Evolutionary conservation across 1,140 invertebrate species (phyloP).

Genomic region (Drosophila kanapiae): DNA sequence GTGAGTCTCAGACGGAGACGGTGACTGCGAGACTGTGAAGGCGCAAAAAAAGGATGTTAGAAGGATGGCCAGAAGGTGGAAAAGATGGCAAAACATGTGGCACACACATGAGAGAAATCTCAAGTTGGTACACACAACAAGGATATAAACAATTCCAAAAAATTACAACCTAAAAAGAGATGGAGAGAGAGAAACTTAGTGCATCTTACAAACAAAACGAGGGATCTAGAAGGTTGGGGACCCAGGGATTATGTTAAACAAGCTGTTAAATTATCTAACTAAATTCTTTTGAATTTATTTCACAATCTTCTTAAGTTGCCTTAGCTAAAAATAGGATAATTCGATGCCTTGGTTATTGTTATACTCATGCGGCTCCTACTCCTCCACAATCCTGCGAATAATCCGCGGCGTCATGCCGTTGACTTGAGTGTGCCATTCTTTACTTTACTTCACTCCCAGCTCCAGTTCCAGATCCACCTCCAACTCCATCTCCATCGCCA

Average conservation of each 20-base stretch:
- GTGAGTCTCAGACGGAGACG: background rate
- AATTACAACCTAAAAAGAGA: background rate
- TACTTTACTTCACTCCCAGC: constrained; percentile 39
- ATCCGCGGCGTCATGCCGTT: constrained; percentile 22
- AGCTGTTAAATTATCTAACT: background rate
- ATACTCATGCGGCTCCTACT: too few species aligned
- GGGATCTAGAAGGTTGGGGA: background rate
- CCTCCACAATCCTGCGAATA: background rate
- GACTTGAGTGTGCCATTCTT: constrained; percentile 62
- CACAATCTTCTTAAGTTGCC: background rate
- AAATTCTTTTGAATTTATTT: too few species aligned
- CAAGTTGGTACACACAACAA: constrained; percentile 50
- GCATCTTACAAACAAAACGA: too few species aligned
- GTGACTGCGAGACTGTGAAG: background rate
- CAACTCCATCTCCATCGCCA: background rate
- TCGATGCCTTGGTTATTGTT: background rate
- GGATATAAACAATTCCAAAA: constrained; percentile 38
- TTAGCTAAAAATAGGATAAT: too few species aligned
- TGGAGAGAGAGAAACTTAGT: too few species aligned
- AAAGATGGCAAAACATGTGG: constrained; percentile 10
- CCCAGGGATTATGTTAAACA: constrained; percentile 1
- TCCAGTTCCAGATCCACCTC: background rate
- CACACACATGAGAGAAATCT: constrained; percentile 47
- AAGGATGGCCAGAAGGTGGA: background rate
- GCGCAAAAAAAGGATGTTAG: background rate